A percentile compares a stretch with the other conserved stretches of the same genome.
phyloP scores from a whole-genome alignment of 2,797 vertebrate genomes.

The Epinephelus awoara region DNA sequence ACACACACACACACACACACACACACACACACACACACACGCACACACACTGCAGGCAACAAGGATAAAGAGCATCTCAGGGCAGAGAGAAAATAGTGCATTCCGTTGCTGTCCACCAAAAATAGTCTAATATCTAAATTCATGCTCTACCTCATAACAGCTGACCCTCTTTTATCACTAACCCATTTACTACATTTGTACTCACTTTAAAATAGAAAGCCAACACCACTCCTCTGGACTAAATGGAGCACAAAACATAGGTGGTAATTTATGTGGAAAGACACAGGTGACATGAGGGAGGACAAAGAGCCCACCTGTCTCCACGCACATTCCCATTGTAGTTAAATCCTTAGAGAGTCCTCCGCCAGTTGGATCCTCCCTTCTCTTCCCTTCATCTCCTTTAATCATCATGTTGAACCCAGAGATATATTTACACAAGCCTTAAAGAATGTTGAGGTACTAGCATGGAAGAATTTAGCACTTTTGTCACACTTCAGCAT shows the following conservation, averaged over 20 bases:
- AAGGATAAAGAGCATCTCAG: conserved; percentile 6
- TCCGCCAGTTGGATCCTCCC: conserved; percentile 22
- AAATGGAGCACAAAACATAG: conserved; percentile 40
- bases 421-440: background rate
- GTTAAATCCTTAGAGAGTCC: conserved; percentile 42
- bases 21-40: conserved; percentile 25
- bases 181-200: conserved; percentile 22
- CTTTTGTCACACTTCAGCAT: background rate
- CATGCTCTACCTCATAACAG: conserved; percentile 9
- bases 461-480: background rate
- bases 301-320: conserved; percentile 52
- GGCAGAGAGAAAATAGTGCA: background rate
- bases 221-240: conserved; percentile 19
- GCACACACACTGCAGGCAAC: conserved; percentile 1
- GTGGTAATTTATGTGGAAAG: conserved; percentile 50
- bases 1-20: conserved; percentile 10
- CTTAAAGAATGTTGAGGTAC: background rate
- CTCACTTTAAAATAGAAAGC: conserved; percentile 19
- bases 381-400: conserved; percentile 34
- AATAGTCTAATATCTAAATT: conserved; percentile 10
- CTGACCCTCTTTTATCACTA: conserved; percentile 23
- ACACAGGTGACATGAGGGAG: conserved; percentile 32
- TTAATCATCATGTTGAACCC: conserved; percentile 34
- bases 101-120: conserved; percentile 9
- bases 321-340: conserved; percentile 46